These are phyloP conservation scores for Echinops telfairi DNA, from an alignment of 2,113 vertebrate genomes.

Conservation along the genomic window DNA sequence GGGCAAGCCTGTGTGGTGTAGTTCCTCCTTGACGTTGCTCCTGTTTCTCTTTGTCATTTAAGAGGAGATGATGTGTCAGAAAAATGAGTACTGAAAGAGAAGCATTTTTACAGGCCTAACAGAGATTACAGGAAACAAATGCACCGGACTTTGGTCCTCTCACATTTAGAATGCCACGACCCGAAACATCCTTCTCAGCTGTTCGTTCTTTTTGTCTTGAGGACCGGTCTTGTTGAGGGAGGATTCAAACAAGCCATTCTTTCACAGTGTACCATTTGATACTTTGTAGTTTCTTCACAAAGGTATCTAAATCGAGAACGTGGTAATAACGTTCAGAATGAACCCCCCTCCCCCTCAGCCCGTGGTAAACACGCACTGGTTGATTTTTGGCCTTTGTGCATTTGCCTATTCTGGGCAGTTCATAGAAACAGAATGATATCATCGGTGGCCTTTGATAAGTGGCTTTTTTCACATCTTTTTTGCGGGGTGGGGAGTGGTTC, in stretches of 20 bases:
- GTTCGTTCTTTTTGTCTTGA: not conserved
- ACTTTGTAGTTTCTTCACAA: not conserved
- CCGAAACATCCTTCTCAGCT: conserved; percentile 7
- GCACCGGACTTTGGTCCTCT: conserved; percentile 12
- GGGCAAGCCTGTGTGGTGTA: not conserved
- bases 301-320: conserved; percentile 1
- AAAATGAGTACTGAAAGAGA: conserved; percentile 39
- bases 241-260: not conserved
- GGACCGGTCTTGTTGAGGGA: conserved; percentile 18
- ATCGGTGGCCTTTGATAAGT: not conserved
- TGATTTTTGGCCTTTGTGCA: not conserved
- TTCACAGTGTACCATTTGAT: not conserved
- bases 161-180: conserved; percentile 27
- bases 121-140: not conserved
- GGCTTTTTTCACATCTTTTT: not conserved
- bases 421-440: not conserved
- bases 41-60: conserved; percentile 16
- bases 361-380: not conserved
- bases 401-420: not conserved
- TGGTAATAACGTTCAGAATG: not conserved
- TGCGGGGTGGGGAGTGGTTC: not conserved
- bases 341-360: not conserved
- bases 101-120: conserved; percentile 18
- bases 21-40: not conserved
- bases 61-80: conserved; percentile 52